Evolutionary conservation across 1,140 invertebrate species (phyloP).

Genomic region (Papilio glaucus): DNA sequence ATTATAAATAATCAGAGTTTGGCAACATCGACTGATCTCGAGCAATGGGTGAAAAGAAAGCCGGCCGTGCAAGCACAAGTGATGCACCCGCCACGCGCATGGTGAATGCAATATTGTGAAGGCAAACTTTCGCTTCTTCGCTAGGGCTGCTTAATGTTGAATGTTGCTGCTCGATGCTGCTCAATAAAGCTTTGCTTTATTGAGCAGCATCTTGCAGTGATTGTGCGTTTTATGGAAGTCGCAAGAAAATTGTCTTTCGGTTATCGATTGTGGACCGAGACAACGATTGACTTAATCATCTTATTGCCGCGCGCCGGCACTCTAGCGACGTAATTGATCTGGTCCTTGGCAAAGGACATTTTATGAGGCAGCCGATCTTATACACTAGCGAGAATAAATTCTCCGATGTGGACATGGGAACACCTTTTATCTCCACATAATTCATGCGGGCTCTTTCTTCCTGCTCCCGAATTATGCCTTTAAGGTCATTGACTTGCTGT

Average conservation of each 20-base stretch:
- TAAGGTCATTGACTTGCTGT: neutral
- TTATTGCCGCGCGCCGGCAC: slow-evolving; percentile 39
- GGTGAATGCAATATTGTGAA: too few species aligned
- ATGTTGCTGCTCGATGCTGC: too few species aligned
- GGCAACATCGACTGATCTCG: too few species aligned
- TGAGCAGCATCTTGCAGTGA: slow-evolving; percentile 38
- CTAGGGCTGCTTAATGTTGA: too few species aligned
- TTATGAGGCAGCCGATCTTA: slow-evolving; percentile 37
- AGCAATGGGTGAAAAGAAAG: too few species aligned
- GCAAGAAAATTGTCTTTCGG: slow-evolving; percentile 44
- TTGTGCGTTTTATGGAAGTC: slow-evolving; percentile 32
- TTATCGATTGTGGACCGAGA: slow-evolving; percentile 42
- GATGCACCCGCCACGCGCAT: slow-evolving; percentile 45
- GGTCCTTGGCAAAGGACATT: slow-evolving; percentile 38
- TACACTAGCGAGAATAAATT: slow-evolving; percentile 42
- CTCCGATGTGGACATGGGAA: slow-evolving; percentile 40
- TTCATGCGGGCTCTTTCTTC: slow-evolving; percentile 45
- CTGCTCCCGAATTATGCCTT: slow-evolving; percentile 9
- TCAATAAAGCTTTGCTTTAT: too few species aligned
- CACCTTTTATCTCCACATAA: slow-evolving; percentile 50
- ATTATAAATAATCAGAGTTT: too few species aligned
- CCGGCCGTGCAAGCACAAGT: slow-evolving; percentile 39
- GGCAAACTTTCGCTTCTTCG: slow-evolving; percentile 41
- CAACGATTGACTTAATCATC: slow-evolving; percentile 42
- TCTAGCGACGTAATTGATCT: slow-evolving; percentile 47